Evolutionary conservation across 2,797 vertebrate species (phyloP), one percentile per base, ranked within the genome.

Genomic region (Crocidura indochinensis): DNA sequence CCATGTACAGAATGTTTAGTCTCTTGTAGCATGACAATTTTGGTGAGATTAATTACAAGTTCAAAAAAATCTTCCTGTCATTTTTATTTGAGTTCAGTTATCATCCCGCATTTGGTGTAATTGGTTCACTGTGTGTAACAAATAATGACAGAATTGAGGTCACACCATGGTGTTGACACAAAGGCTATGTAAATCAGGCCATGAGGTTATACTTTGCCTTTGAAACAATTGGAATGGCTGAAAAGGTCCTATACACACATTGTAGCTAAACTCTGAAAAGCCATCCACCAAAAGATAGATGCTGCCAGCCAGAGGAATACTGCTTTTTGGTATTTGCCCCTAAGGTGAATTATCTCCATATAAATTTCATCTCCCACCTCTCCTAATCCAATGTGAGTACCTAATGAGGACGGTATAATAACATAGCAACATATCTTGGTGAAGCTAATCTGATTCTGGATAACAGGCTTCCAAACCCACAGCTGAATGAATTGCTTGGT

Each of bases 401-500:
- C 85, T 65, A 68, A 27, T 46, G 78, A 91, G 76, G 24, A 0
- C 56, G 44, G 62, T 86, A 26, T 86, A 81, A 86, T 76, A 76
- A 38, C 49, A 14, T 27, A 79, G 89, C 65, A 46, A 10, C 62
- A 22, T 86, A 94, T 92, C 74, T 91, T 88, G 85, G 71, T 29
- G 81, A 88, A 79, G 83, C 93, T 95, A 65, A 88, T 92, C 80
- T 88, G 90, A 86, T 76, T 91, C 74, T 92, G 60, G 80, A 74
- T 53, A 80, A 80, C 77, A 82, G 60, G 49, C 78, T 88, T 91
- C 92, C 81, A 88, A 81, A 86, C 80, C 79, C 88, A 87, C 83
- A 82, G 64, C 77, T 92, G 94, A 96, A 90, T 94, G 96, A 95
- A 91, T 89, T 87, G 62, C 72, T 94, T 77, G 90, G 90, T 92